Evolutionary conservation across 1,140 invertebrate species (phyloP).

Genomic region (Caenorhabditis brenneri): DNA sequence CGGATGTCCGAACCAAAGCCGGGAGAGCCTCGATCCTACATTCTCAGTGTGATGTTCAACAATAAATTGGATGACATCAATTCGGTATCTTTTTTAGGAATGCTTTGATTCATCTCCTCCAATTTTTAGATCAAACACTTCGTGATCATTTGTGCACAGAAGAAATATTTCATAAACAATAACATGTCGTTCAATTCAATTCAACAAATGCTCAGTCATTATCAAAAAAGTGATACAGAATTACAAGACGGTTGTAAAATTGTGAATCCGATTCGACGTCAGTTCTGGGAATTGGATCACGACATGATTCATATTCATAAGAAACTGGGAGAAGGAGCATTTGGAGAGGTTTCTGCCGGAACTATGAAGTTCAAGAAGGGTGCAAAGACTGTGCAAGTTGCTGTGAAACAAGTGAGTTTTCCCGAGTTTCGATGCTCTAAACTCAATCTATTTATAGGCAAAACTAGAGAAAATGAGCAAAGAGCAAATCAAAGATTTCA

Average conservation of each 20-base stretch:
- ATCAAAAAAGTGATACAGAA: slow-evolving; percentile 17
- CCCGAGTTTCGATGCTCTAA: too few species aligned
- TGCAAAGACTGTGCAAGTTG: neutral
- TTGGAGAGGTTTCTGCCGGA: slow-evolving; percentile 18
- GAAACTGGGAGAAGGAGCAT: slow-evolving; percentile 18
- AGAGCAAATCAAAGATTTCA: neutral
- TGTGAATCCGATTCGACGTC: neutral
- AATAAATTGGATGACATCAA: slow-evolving; percentile 10
- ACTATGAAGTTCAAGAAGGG: neutral
- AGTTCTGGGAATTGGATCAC: slow-evolving; percentile 7
- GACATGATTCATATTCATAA: neutral
- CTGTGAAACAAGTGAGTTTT: neutral
- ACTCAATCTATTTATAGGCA: neutral
- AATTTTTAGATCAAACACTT: slow-evolving; percentile 47
- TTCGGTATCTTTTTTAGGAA: neutral
- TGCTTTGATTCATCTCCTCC: neutral
- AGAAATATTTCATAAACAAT: slow-evolving; percentile 48
- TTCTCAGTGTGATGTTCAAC: slow-evolving; percentile 50
- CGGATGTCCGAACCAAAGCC: slow-evolving; percentile 46
- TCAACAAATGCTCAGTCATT: slow-evolving; percentile 34
- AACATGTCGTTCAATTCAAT: slow-evolving; percentile 40
- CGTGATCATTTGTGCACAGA: slow-evolving; percentile 26
- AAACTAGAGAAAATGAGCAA: neutral
- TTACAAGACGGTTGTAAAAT: neutral
- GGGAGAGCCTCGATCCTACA: slow-evolving; percentile 14